Evolutionary conservation across 2,113 vertebrate species (phyloP).

Genomic region (Bufo bufo): DNA sequence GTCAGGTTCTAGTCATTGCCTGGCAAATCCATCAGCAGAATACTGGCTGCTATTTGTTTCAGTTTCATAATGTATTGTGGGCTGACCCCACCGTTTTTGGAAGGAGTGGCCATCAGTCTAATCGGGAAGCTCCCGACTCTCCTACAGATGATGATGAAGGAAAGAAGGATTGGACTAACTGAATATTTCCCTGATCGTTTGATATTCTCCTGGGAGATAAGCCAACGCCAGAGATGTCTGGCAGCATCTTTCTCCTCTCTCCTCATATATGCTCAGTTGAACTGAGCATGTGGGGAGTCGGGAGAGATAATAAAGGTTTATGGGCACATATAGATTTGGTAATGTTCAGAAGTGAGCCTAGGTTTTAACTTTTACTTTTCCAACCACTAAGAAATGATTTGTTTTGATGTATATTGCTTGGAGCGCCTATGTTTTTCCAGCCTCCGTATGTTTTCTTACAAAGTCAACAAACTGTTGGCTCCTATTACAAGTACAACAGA

Average conservation of each 20-base stretch:
- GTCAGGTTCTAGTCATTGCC: background rate
- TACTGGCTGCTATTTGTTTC: background rate
- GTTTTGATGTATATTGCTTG: background rate
- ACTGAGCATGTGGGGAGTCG: too few relatives aligned
- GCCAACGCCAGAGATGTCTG: too few relatives aligned
- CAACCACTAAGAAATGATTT: background rate
- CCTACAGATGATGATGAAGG: too few relatives aligned
- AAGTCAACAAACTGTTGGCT: conserved; percentile 11
- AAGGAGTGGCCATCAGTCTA: too few relatives aligned
- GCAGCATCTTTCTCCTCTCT: too few relatives aligned
- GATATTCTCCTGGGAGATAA: too few relatives aligned
- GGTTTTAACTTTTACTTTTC: background rate
- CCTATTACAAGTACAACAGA: background rate
- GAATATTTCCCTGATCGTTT: too few relatives aligned
- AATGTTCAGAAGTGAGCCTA: background rate
- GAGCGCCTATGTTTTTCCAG: background rate
- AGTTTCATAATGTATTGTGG: background rate
- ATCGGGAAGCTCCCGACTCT: too few relatives aligned
- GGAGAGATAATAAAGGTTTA: too few relatives aligned
- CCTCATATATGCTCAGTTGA: too few relatives aligned
- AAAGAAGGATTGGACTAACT: too few relatives aligned
- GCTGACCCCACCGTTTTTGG: too few relatives aligned
- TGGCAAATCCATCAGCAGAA: background rate
- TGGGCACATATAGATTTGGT: background rate
- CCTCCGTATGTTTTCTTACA: background rate